A percentile compares a stretch with the other conserved stretches of the same genome.
These are phyloP conservation scores for Gymnobelideus leadbeateri DNA, from an alignment of 2,113 vertebrate species.

Conservation along the genomic window DNA sequence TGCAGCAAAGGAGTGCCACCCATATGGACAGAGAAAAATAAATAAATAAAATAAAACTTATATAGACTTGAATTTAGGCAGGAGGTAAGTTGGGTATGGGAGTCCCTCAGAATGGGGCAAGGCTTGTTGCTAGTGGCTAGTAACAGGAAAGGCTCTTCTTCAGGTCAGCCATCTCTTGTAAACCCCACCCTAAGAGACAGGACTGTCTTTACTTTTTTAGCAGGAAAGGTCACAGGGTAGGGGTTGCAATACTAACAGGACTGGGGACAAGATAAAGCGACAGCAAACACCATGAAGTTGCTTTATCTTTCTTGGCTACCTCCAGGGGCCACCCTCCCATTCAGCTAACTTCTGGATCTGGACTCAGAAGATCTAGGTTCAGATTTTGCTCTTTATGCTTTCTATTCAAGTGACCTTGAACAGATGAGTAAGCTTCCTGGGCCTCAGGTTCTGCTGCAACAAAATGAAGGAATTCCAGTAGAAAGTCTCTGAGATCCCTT, in stretches of 20 bases:
- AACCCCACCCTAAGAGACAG: not conserved
- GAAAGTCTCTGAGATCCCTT: not conserved
- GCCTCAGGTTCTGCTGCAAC: not conserved
- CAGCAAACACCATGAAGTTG: not conserved
- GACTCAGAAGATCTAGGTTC: not conserved
- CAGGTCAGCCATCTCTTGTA: not conserved
- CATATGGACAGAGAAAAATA: not conserved
- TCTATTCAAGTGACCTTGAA: not conserved
- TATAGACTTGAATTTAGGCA: not conserved
- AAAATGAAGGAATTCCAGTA: not conserved
- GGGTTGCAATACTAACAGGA: too few species aligned
- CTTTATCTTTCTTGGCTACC: not conserved
- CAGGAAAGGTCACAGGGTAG: not conserved
- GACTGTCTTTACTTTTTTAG: not conserved
- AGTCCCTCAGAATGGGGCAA: not conserved
- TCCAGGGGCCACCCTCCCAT: not conserved
- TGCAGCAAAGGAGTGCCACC: not conserved
- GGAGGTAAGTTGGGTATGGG: not conserved
- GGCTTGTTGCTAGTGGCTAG: too few species aligned
- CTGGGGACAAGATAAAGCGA: not conserved
- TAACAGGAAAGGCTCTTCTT: too few species aligned
- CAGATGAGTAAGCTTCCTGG: not conserved
- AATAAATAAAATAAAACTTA: not conserved
- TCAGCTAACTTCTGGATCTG: not conserved
- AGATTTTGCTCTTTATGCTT: not conserved